Evolutionary conservation across 2,113 vertebrate genomes (phyloP).

Genomic region (Poeciliopsis turrubarensis): DNA sequence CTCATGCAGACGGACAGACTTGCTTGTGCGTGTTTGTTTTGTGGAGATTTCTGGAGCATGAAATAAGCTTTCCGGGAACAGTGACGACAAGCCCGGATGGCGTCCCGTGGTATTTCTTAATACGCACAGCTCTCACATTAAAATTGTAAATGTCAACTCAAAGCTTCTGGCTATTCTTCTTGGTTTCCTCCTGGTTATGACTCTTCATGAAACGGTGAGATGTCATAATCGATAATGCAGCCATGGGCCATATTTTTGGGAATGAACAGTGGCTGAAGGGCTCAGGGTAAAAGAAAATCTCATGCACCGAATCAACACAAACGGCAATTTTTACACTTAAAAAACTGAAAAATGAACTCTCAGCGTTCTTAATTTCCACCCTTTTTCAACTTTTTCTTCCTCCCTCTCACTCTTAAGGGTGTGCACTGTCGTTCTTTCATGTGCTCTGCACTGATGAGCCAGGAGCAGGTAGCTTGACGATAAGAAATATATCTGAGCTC

Average conservation of each 20-base stretch:
- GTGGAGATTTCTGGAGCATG: constrained; percentile 67
- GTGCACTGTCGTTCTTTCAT: constrained; percentile 15
- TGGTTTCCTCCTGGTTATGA: constrained; percentile 34
- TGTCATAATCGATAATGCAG: constrained; percentile 29
- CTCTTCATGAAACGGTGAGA: constrained; percentile 45
- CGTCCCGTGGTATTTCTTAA: constrained; percentile 76
- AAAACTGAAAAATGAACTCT: constrained; percentile 31
- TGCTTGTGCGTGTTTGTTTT: constrained; percentile 15
- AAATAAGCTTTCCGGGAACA: constrained; percentile 78
- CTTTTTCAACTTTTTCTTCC: constrained; percentile 10
- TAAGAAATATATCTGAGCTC: constrained; percentile 62
- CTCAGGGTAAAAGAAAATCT: not conserved
- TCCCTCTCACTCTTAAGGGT: constrained; percentile 20
- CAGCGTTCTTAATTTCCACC: not conserved
- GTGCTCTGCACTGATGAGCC: constrained; percentile 54
- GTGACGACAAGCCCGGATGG: constrained; percentile 45
- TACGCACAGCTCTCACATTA: constrained; percentile 51
- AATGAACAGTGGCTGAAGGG: constrained; percentile 20
- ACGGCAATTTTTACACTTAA: constrained; percentile 7
- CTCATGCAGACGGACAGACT: constrained; percentile 9
- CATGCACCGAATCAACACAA: not conserved
- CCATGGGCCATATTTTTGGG: constrained; percentile 30
- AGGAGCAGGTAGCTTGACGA: constrained; percentile 46
- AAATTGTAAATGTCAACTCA: constrained; percentile 65
- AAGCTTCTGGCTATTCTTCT: constrained; percentile 43